Evolutionary conservation across 2,888 invertebrate genomes (phyloP).

Genomic region (Bedellia somnulentella): DNA sequence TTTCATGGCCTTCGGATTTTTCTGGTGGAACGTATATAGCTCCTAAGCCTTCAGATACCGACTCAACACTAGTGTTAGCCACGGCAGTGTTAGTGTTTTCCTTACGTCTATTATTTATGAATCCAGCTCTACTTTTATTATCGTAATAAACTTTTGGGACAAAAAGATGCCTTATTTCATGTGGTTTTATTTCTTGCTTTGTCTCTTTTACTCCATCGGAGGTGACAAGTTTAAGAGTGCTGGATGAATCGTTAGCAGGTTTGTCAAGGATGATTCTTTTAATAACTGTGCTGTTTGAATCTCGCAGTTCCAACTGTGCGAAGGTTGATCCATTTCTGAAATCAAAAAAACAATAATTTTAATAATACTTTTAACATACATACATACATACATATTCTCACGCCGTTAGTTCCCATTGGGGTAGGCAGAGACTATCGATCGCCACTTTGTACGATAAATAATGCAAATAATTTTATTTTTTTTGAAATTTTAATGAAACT

Average conservation of each 20-base stretch:
- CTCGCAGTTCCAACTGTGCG: slow-evolving; percentile 46
- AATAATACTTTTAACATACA: slow-evolving; percentile 4
- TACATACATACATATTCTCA: too few species aligned
- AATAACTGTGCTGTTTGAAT: slow-evolving; percentile 35
- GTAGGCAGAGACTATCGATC: too few species aligned
- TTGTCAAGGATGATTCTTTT: slow-evolving; percentile 43
- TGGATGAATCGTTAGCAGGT: slow-evolving; percentile 32
- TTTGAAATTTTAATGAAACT: neutral
- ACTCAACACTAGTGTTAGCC: slow-evolving; percentile 18
- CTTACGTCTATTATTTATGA: slow-evolving; percentile 39
- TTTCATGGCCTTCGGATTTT: slow-evolving; percentile 42
- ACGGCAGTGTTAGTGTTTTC: slow-evolving; percentile 22
- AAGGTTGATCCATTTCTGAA: slow-evolving; percentile 49
- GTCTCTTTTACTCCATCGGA: slow-evolving; percentile 40
- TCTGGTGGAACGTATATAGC: slow-evolving; percentile 49
- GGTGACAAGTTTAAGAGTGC: slow-evolving; percentile 31
- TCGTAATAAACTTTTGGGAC: slow-evolving; percentile 40
- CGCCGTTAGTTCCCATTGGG: too few species aligned
- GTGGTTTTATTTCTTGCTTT: slow-evolving; percentile 41
- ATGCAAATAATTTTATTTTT: neutral
- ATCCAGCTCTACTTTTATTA: slow-evolving; percentile 37
- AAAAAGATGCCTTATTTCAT: slow-evolving; percentile 46
- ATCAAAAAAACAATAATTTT: slow-evolving; percentile 13
- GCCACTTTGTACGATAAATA: too few species aligned
- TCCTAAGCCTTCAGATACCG: slow-evolving; percentile 26